Base-by-base conservation (phyloP, 2,797 vertebrate genomes). In the Xiphorhynchus erythropygius region DNA sequence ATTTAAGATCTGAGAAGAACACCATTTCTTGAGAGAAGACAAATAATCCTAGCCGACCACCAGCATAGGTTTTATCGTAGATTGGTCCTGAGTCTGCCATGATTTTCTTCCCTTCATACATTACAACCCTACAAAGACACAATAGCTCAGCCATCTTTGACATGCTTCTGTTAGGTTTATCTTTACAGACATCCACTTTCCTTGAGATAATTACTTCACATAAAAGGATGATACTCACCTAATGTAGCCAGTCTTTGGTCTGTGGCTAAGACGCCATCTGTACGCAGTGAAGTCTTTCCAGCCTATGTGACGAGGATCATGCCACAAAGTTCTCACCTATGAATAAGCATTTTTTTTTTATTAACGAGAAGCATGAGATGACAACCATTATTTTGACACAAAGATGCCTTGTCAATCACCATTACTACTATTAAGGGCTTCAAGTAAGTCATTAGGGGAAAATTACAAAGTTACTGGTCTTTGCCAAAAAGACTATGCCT, bases 21-120 rank as follows among this genome's bases (percentile, higher is more conserved):
- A 99, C 99, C 99, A 99, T 99, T 98, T 99, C 99, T 98, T 99
- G 99, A 92, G 99, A 99, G 98, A 99, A 99, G 96, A 99, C 99
- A 59, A 99, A 99, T 89, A 99, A 96, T 89, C 99, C 99, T 96
- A 99, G 98, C 90, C 99, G 98, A 74, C 99, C 99, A 59, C 99
- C 99, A 67, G 99, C 98, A 6, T 99, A 99, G 10, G 99, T 99
- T 97, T 99, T 99, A 97, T 99, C 99, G 2, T 98, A 99, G 97
- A 99, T 99, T 93, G 98, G 98, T 97, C 99, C 99, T 30, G 99
- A 99, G 98, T 99, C 99, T 7, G 99, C 99, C 99, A 99, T 99
- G 81, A 99, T 99, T 98, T 99, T 99, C 98, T 99, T 99, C 82
- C 99, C 99, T 98, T 99, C 99, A 16, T 99, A 99, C 99, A 99